Conservation (phyloP, 2,888 invertebrate species). For the Liopterus haemorrhoidalis region DNA sequence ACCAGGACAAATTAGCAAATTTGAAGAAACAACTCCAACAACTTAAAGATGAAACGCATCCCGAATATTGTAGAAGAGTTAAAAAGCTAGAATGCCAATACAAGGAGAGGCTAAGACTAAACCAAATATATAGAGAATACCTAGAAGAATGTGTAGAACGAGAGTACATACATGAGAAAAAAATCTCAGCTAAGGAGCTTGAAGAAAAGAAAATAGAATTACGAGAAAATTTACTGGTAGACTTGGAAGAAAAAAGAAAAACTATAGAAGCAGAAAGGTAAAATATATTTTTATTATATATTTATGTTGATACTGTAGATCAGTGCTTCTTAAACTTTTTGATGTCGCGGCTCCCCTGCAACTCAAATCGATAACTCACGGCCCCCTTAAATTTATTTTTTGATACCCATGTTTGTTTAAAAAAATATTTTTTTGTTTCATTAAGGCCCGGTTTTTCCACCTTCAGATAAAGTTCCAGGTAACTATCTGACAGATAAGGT, state of each 20-base stretch:
- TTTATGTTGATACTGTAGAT: too few relatives aligned
- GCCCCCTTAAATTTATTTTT: too few relatives aligned
- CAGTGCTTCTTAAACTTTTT: too few relatives aligned
- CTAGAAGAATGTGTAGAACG: conserved; percentile 80
- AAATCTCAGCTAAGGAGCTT: conserved; percentile 84
- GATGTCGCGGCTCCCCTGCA: too few relatives aligned
- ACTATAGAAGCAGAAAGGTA: conserved; percentile 79
- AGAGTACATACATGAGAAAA: conserved; percentile 82
- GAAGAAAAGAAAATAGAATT: conserved; percentile 92
- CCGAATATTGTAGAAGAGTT: conserved; percentile 76
- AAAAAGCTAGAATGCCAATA: conserved; percentile 76
- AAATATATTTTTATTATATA: too few relatives aligned
- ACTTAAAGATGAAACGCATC: conserved; percentile 76
- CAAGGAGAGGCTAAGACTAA: conserved; percentile 72
- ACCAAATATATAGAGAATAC: conserved; percentile 71
- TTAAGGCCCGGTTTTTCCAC: too few relatives aligned
- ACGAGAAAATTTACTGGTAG: conserved; percentile 79
- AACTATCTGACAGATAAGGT: too few relatives aligned
- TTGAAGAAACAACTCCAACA: conserved; percentile 87
- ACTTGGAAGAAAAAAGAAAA: conserved; percentile 88
- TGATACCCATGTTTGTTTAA: too few relatives aligned
- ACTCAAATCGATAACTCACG: too few relatives aligned
- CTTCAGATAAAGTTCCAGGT: too few relatives aligned
- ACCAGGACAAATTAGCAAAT: conserved; percentile 83
- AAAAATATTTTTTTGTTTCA: too few relatives aligned